These are phyloP conservation scores for Athalia rosae DNA, from an alignment of 2,888 invertebrate genomes.

Conservation along the genomic window DNA sequence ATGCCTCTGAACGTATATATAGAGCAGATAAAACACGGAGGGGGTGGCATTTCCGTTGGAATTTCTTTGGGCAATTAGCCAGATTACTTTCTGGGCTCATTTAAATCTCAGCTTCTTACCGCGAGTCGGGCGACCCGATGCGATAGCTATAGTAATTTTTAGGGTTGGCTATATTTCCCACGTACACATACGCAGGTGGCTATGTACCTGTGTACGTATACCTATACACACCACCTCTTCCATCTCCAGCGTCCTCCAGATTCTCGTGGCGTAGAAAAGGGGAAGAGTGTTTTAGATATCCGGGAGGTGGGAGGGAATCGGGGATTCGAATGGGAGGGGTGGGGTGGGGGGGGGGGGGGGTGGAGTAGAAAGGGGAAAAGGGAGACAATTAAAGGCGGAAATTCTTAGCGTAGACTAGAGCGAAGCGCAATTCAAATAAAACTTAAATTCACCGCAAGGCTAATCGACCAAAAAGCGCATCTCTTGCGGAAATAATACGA, in stretches of 20 bases:
- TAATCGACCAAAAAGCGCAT: constrained; percentile 68
- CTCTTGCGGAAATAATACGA: constrained; percentile 62
- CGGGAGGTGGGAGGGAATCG: not conserved
- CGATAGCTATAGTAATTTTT: too few relatives aligned
- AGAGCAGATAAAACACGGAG: not conserved
- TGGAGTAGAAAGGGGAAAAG: not conserved
- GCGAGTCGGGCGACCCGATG: not conserved
- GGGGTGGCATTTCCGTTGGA: constrained; percentile 53
- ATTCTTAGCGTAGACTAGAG: constrained; percentile 59
- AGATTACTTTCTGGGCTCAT: constrained; percentile 72
- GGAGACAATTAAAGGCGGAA: constrained; percentile 68
- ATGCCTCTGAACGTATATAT: too few relatives aligned
- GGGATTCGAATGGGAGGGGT: not conserved
- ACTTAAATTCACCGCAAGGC: constrained; percentile 67
- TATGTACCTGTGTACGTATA: too few relatives aligned
- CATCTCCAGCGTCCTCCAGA: constrained; percentile 24
- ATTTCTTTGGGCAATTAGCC: constrained; percentile 73
- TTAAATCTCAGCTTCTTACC: constrained; percentile 59
- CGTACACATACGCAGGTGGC: too few relatives aligned
- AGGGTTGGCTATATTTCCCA: too few relatives aligned
- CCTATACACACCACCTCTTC: too few relatives aligned
- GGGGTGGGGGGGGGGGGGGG: not conserved
- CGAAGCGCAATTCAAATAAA: constrained; percentile 57
- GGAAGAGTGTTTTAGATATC: not conserved
- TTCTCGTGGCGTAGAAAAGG: constrained; percentile 13